A percentile compares a stretch with the other conserved stretches of the same genome.
These are phyloP conservation scores for Zelostemma sp. DNA, from an alignment of 1,140 invertebrate genomes.

Conservation along the genomic window DNA sequence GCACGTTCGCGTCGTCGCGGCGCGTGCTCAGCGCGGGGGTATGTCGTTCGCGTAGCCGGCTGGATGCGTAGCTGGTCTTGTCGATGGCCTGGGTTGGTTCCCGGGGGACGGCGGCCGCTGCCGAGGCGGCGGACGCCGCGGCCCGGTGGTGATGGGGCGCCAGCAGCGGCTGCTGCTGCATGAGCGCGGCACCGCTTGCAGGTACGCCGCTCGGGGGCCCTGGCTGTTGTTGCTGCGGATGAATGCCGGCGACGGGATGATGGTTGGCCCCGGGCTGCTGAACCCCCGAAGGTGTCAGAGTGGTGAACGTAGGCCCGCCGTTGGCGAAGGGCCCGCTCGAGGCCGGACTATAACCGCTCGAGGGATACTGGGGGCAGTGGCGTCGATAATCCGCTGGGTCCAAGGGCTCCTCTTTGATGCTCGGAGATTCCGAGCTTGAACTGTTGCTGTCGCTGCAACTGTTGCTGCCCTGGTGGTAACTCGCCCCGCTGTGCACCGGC, in stretches of 20 bases:
- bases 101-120: slow-evolving; percentile 68
- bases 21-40: slow-evolving; percentile 97
- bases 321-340: slow-evolving; percentile 53
- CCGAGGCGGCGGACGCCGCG: slow-evolving; percentile 51
- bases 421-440: slow-evolving; percentile 75
- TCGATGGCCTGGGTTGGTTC: slow-evolving; percentile 84
- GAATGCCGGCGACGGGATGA: too few relatives aligned
- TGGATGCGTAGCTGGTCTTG: slow-evolving; percentile 94
- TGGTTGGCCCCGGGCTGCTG: too few relatives aligned
- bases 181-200: too few relatives aligned
- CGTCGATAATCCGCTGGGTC: slow-evolving; percentile 81
- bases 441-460: slow-evolving; percentile 71
- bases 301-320: slow-evolving; percentile 74
- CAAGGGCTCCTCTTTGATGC: slow-evolving; percentile 86
- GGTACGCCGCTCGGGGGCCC: too few relatives aligned
- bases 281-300: slow-evolving; percentile 75
- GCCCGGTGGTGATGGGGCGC: slow-evolving; percentile 67
- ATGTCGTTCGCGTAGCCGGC: slow-evolving; percentile 90
- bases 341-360: slow-evolving; percentile 66
- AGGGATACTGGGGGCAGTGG: slow-evolving; percentile 69
- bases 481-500: slow-evolving; percentile 86
- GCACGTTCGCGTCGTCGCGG: slow-evolving; percentile 95
- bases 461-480: slow-evolving; percentile 74
- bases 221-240: too few relatives aligned
- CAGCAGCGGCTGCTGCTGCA: slow-evolving; percentile 66